Evolutionary conservation across 2,888 invertebrate genomes (phyloP).

Genomic region (Andrena bucephala): DNA sequence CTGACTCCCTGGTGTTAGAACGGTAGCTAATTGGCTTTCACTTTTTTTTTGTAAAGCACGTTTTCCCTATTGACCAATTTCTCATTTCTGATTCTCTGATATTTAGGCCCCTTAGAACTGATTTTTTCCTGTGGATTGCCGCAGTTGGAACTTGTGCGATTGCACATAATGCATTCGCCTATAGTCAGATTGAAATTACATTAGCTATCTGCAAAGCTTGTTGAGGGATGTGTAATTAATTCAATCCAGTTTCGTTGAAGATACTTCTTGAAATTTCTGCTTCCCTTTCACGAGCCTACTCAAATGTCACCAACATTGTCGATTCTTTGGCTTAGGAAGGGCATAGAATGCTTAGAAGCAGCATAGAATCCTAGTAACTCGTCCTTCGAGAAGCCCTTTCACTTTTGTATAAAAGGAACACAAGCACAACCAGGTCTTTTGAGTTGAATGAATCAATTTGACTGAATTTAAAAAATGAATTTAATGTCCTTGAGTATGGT

Average conservation of each 20-base stretch:
- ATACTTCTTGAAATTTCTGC: constrained; percentile 36
- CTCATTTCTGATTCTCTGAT: constrained; percentile 22
- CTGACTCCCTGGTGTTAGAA: constrained; percentile 37
- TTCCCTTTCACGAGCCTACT: constrained; percentile 36
- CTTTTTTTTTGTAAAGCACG: constrained; percentile 29
- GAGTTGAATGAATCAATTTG: no score
- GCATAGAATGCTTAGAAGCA: constrained; percentile 32
- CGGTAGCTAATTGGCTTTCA: constrained; percentile 52
- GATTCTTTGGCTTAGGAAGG: constrained; percentile 25
- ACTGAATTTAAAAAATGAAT: no score
- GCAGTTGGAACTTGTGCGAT: no score
- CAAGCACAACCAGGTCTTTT: no score
- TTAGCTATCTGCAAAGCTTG: no score
- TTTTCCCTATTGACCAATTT: neutral
- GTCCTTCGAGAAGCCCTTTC: constrained; percentile 51
- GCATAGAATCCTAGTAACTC: constrained; percentile 58
- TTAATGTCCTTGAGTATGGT: no score
- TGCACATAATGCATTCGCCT: no score
- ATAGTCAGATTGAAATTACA: neutral
- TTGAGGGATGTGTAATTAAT: neutral
- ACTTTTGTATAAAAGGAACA: constrained; percentile 31
- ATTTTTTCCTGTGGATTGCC: neutral
- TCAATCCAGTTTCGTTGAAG: neutral
- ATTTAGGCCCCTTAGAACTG: neutral
- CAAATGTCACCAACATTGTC: constrained; percentile 53